These are phyloP conservation scores for Sinotaia quadrata DNA, from an alignment of 2,888 invertebrate genomes.

Conservation along the genomic window DNA sequence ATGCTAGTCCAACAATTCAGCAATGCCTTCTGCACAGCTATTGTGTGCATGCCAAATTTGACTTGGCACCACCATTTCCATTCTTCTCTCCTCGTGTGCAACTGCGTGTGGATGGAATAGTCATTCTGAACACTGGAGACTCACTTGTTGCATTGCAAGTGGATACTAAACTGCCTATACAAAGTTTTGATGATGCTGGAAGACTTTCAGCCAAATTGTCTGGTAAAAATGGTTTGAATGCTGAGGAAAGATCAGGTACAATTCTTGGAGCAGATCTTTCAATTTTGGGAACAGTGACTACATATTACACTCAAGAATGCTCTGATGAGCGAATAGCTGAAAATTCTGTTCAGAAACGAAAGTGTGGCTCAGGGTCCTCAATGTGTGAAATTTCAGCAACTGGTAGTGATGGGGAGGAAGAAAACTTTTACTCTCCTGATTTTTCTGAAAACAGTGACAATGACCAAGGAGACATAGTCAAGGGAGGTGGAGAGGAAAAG, in stretches of 20 bases:
- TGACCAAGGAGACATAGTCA: slow-evolving; percentile 31
- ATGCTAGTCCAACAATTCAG: slow-evolving; percentile 32
- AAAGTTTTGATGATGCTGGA: slow-evolving; percentile 40
- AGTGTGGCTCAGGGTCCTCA: slow-evolving; percentile 24
- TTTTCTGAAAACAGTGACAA: slow-evolving; percentile 40
- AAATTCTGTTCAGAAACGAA: slow-evolving; percentile 34
- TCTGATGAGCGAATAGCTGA: slow-evolving; percentile 22
- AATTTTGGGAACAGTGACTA: slow-evolving; percentile 38
- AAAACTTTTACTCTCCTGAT: slow-evolving; percentile 40
- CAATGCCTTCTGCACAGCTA: slow-evolving; percentile 89
- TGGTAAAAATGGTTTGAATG: not conserved
- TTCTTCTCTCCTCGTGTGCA: slow-evolving; percentile 66
- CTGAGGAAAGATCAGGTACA: slow-evolving; percentile 31
- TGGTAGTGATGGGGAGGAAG: slow-evolving; percentile 33
- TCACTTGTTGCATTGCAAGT: slow-evolving; percentile 81
- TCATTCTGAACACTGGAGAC: slow-evolving; percentile 89
- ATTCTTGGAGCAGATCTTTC: slow-evolving; percentile 39
- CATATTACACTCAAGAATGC: slow-evolving; percentile 37
- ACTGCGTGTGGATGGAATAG: slow-evolving; percentile 76
- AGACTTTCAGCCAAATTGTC: slow-evolving; percentile 33
- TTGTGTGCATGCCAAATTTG: slow-evolving; percentile 92
- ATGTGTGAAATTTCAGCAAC: slow-evolving; percentile 31
- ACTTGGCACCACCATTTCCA: slow-evolving; percentile 79
- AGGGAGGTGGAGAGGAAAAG: slow-evolving; percentile 13
- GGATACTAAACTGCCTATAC: slow-evolving; percentile 38